phyloP scores from a whole-genome alignment of 2,888 invertebrate species.

The Nephrotoma flavescens region DNA sequence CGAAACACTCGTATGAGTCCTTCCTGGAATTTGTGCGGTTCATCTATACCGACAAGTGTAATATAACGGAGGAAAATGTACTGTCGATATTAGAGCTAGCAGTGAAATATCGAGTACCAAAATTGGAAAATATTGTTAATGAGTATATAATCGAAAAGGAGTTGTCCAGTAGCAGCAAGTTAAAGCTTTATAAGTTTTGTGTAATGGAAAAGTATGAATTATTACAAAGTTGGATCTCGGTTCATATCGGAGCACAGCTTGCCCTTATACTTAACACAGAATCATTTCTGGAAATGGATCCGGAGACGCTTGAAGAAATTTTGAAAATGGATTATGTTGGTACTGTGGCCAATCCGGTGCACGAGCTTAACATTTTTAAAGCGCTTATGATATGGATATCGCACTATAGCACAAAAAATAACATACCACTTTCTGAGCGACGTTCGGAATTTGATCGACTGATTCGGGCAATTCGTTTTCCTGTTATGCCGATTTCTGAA shows the following conservation, averaged over 20 bases:
- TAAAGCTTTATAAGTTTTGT: not conserved
- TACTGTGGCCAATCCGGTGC: not conserved
- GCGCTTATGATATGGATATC: not conserved
- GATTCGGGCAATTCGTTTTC: not conserved
- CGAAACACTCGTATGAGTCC: not conserved
- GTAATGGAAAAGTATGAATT: not conserved
- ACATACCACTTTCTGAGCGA: not conserved
- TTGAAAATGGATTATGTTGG: not conserved
- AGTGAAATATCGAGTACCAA: not conserved
- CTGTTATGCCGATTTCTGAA: not conserved
- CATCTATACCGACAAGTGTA: not conserved
- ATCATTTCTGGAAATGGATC: not conserved
- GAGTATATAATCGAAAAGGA: not conserved
- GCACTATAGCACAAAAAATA: not conserved
- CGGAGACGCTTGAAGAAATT: not conserved
- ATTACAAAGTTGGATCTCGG: not conserved
- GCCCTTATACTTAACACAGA: not conserved
- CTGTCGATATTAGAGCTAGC: not conserved
- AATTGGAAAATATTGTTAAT: not conserved
- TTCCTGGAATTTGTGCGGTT: not conserved
- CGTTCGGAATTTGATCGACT: not conserved
- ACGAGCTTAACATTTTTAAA: not conserved
- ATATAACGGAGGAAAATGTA: not conserved
- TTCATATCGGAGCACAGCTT: not conserved
- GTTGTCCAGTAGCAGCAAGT: not conserved